Evolutionary conservation across 2,797 vertebrate species (phyloP), one percentile per base, ranked within the genome.

Genomic region (Holocentrus rufus): DNA sequence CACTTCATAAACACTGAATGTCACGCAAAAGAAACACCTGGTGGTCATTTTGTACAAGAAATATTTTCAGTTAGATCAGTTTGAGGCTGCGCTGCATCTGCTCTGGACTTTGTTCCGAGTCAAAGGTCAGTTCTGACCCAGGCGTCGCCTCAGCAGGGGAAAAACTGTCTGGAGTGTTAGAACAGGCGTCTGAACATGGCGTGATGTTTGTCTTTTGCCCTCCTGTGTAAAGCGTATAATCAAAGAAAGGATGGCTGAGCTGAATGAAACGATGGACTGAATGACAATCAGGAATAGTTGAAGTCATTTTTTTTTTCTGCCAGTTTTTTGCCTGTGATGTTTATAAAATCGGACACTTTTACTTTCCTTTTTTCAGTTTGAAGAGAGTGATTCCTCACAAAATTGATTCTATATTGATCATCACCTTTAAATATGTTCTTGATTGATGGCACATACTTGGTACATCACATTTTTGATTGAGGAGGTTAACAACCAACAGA

Each of bases 241-340:
- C 31, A 20, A 49, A 67, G 25, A 30, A 20, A 1, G 7, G 58
- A 25, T 0, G 18, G 56, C 50, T 5, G 22, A 75, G 36, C 50
- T 49, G 20, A 69, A 53, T 17, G 57, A 69, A 31, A 58, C 0
- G 14, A 36, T 0, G 0, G 20, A 50, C 25, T 52, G 52, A 62
- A 27, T 8, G 77, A 81, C 85, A 34, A 65, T 83, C 76, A 56
- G 59, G 44, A 52, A 31, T 4, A 18, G 52, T 1, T 2, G 14
- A 34, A 18, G n/a, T 7, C 0, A n/a, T 46, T 15, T n/a, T n/a
- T n/a, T n/a, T n/a, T n/a, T n/a, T n/a, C 3, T 31, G 55, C 66
- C 23, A 25, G 50, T n/a, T 31, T 65, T 25, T n/a, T 2, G 11
- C 44, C 10, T 52, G 22, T 34, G 15, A 34, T 1, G 11, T 61